Percentiles rank a stretch among this genome's conserved stretches.
Evolutionary conservation across 1,140 invertebrate genomes (phyloP).

Genomic region (Hyles euphorbiae): DNA sequence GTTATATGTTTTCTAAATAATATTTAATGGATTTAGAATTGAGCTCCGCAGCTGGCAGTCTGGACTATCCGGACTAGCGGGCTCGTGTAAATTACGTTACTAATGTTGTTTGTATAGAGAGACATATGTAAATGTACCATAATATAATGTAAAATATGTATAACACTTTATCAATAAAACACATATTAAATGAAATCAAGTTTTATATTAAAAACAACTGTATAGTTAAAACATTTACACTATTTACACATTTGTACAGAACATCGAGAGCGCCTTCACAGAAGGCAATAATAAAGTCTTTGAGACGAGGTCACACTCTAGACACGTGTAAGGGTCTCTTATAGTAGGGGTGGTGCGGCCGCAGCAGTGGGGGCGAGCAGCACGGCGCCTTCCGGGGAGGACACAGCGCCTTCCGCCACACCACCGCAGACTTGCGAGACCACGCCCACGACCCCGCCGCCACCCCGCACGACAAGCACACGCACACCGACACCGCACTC

Average conservation of each 20-base stretch:
- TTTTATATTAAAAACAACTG: conserved; percentile 28
- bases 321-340: conserved; percentile 67
- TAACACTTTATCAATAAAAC: too few relatives aligned
- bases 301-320: conserved; percentile 43
- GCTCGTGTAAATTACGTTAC: conserved; percentile 53
- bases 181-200: conserved; percentile 14
- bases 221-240: conserved; percentile 55
- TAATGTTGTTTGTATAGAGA: conserved; percentile 61
- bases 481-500: conserved; percentile 80
- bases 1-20: too few relatives aligned
- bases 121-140: conserved; percentile 58
- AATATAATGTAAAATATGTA: conserved; percentile 39
- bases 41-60: too few relatives aligned
- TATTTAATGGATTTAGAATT: too few relatives aligned
- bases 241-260: conserved; percentile 63
- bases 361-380: conserved; percentile 51
- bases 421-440: conserved; percentile 90
- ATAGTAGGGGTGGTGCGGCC: conserved; percentile 58
- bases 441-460: conserved; percentile 94
- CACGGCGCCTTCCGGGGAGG: conserved; percentile 62
- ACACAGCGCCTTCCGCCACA: conserved; percentile 79
- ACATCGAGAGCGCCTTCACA: conserved; percentile 70
- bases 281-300: conserved; percentile 52
- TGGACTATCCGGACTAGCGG: background rate
- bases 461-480: conserved; percentile 87